Percentiles rank a stretch among this genome's conserved stretches.
These are phyloP conservation scores for Aphelenchoides fujianensis DNA, from an alignment of 1,140 invertebrate genomes.

Conservation along the genomic window DNA sequence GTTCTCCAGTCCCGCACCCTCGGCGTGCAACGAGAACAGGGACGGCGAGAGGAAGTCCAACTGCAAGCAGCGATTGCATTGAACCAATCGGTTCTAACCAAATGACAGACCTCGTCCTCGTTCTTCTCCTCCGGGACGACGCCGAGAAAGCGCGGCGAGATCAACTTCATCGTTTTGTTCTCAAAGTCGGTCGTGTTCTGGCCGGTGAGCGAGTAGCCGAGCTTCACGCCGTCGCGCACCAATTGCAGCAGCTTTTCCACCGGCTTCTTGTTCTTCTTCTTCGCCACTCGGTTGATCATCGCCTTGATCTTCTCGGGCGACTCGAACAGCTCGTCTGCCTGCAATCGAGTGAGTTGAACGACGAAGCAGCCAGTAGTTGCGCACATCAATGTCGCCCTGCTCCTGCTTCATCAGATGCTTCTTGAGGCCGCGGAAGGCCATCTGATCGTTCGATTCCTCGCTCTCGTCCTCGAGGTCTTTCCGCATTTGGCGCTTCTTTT, in stretches of 20 bases:
- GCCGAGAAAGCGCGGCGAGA: slow-evolving; percentile 39
- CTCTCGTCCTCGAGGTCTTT: slow-evolving; percentile 43
- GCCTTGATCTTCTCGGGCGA: slow-evolving; percentile 26
- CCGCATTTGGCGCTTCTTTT: slow-evolving; percentile 29
- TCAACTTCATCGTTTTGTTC: slow-evolving; percentile 47
- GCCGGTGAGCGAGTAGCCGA: slow-evolving; percentile 38
- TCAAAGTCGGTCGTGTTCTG: slow-evolving; percentile 47
- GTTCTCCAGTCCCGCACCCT: slow-evolving; percentile 34
- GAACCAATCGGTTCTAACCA: too few relatives aligned
- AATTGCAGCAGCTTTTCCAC: slow-evolving; percentile 25
- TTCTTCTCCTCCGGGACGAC: slow-evolving; percentile 40
- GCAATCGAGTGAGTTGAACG: background rate
- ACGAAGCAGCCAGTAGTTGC: background rate
- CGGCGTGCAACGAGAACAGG: slow-evolving; percentile 43
- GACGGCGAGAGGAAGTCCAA: slow-evolving; percentile 46
- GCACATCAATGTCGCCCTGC: slow-evolving; percentile 13
- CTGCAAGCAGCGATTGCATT: slow-evolving; percentile 30
- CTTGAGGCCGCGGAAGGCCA: slow-evolving; percentile 37
- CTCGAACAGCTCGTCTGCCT: slow-evolving; percentile 12
- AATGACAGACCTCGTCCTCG: slow-evolving; percentile 31
- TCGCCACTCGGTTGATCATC: slow-evolving; percentile 13
- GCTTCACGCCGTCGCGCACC: slow-evolving; percentile 30
- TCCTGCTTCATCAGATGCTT: slow-evolving; percentile 10
- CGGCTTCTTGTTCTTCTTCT: slow-evolving; percentile 30
- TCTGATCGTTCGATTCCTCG: slow-evolving; percentile 41